Base-by-base conservation (phyloP, 2,113 vertebrate genomes). In the Capra hircus region DNA sequence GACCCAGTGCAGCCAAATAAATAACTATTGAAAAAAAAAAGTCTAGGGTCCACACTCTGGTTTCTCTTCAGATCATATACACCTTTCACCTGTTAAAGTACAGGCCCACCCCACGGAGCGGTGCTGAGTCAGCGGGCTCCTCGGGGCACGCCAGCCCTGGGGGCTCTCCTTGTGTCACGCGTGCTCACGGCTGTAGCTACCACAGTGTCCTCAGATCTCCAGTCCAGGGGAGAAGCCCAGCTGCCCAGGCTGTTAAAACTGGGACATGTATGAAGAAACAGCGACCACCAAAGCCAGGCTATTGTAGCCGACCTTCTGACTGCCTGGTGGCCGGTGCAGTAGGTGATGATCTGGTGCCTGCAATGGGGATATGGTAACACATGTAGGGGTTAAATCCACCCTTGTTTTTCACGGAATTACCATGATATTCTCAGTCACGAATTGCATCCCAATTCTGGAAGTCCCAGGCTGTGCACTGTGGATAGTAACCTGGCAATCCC, bases 81-180 rank as follows among this genome's bases (percentile, higher is more conserved):
- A 30, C 30, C 77, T 80, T 48, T 30, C 2, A 3, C 77, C 43
- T 30, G 71, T 19, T 40, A 52, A 89, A 81, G 10, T 23, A 62
- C 21, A 82, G 28, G n/a, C 11, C 52, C 43, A 43, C 48, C 5
- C 33, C 13, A 30, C 1, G 8, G 55, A 10, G 8, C 0, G 4
- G 25, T n/a, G 15, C 25, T 28, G 30, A 90, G 64, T 12, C 60
- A 17, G 6, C 1, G 23, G 16, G 17, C 21, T 59, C 81, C 67
- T 12, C 0, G 0, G 57, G 17, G 1, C 36, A 6, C 11, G 33
- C 23, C 36, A 36, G 45, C 30, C 45, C 45, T 0, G 3, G 7
- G 25, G 3, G 23, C 3, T 64, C 67, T 40, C 11, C 17, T 55
- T 36, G 2, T 7, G 3, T 14, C 15, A 43, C 12, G 3, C 2